Evolutionary conservation across 2,113 vertebrate genomes (phyloP).

Genomic region (Chloroceryle aenea): DNA sequence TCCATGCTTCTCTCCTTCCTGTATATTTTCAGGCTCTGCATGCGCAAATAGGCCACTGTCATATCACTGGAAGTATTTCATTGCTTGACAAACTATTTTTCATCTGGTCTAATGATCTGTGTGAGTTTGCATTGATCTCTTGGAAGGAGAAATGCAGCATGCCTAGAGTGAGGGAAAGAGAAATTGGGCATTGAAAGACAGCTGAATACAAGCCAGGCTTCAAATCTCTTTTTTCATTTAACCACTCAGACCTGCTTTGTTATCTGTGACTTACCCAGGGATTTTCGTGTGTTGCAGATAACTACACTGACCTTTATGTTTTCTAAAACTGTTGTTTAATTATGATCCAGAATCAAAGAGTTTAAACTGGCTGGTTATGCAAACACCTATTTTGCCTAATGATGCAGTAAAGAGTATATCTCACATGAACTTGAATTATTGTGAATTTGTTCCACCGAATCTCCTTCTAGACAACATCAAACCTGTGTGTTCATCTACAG

Average conservation of each 20-base stretch:
- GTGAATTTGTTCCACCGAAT: not conserved
- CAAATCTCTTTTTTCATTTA: not conserved
- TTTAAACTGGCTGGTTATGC: not conserved
- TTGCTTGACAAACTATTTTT: constrained; percentile 41
- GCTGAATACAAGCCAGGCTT: not conserved
- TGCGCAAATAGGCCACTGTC: not conserved
- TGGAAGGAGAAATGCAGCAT: not conserved
- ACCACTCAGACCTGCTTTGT: not conserved
- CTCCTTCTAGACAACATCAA: not conserved
- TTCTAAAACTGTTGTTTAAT: not conserved
- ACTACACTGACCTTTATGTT: not conserved
- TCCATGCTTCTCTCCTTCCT: not conserved
- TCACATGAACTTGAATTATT: not conserved
- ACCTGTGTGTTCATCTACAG: not conserved
- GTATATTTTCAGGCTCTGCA: constrained; percentile 21
- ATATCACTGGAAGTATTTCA: constrained; percentile 18
- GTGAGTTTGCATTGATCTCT: constrained; percentile 8
- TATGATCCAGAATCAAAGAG: not conserved
- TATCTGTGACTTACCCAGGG: not conserved
- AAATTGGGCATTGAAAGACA: not conserved
- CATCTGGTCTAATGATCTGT: constrained; percentile 6
- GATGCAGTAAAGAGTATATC: not conserved
- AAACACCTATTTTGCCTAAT: not conserved
- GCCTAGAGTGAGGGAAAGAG: not conserved
- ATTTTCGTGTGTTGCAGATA: not conserved